Conservation (phyloP, 2,888 invertebrate species). For the Amorpha juglandis region DNA sequence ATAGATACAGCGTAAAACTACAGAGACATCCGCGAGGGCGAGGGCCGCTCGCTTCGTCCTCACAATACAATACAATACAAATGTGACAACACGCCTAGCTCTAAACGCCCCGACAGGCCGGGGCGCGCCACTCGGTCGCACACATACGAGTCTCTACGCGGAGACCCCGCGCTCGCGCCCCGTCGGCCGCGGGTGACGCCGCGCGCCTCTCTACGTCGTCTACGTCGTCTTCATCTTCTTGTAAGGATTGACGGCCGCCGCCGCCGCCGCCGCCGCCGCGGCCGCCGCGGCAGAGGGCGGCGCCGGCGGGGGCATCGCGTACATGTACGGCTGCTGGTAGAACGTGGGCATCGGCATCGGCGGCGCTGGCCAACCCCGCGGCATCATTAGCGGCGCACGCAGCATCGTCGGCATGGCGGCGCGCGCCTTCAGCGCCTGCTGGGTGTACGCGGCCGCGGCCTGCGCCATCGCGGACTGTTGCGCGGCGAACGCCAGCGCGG, state of each 20-base stretch:
- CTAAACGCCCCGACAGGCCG: conserved; percentile 80
- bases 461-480: conserved; percentile 78
- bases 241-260: conserved; percentile 89
- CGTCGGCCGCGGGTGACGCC: conserved; percentile 71
- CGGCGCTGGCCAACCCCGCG: conserved; percentile 74
- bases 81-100: conserved; percentile 83
- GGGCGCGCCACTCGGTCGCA: conserved; percentile 72
- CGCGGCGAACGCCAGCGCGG: conserved; percentile 83
- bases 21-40: conserved; percentile 79
- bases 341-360: conserved; percentile 78
- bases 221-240: conserved; percentile 96
- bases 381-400: conserved; percentile 77
- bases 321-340: conserved; percentile 81
- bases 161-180: conserved; percentile 81
- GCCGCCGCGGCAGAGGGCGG: conserved; percentile 71
- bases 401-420: conserved; percentile 82
- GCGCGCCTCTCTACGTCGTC: conserved; percentile 85
- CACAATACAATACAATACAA: conserved; percentile 81
- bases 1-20: conserved; percentile 80
- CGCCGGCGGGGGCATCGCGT: conserved; percentile 79
- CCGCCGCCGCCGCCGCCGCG: conserved; percentile 69
- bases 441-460: conserved; percentile 74
- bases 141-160: conserved; percentile 81
- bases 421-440: conserved; percentile 89
- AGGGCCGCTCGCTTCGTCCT: conserved; percentile 77